A percentile compares a stretch with the other conserved stretches of the same genome.
These are phyloP conservation scores for Aproaerema taeniolella DNA, from an alignment of 2,888 invertebrate species.

Conservation along the genomic window DNA sequence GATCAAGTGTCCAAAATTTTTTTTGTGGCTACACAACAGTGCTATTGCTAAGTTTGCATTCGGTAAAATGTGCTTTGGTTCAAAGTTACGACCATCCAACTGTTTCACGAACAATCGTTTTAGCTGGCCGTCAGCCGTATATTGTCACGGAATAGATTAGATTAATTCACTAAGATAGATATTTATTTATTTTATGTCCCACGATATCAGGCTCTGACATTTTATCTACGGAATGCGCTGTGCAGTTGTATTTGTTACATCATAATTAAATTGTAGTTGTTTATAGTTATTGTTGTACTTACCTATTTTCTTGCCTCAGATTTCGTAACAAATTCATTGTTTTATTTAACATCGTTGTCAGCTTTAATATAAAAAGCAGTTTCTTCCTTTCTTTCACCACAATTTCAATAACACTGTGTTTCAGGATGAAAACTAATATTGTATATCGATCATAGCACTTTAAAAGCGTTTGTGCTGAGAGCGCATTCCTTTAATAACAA, in stretches of 20 bases:
- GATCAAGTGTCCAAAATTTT: no score
- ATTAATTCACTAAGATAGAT: conserved; percentile 11
- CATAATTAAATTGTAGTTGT: conserved; percentile 1
- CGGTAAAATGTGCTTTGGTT: no score
- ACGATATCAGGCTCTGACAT: conserved; percentile 6
- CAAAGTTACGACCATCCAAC: no score
- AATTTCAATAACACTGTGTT: neutral
- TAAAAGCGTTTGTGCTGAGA: conserved; percentile 1
- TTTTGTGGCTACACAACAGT: no score
- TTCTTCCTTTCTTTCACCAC: neutral
- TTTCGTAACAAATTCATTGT: neutral
- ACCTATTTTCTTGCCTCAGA: neutral
- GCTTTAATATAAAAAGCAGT: no score
- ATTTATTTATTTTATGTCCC: conserved; percentile 6
- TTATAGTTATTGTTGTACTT: no score
- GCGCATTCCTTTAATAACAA: conserved; percentile 9
- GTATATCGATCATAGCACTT: neutral
- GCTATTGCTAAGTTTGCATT: no score
- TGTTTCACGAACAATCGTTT: conserved; percentile 2
- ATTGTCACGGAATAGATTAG: conserved; percentile 12
- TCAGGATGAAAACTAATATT: neutral
- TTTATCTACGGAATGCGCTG: conserved; percentile 1
- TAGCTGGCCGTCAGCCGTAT: conserved; percentile 2
- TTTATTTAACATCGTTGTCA: neutral
- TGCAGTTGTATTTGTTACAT: conserved; percentile 5